These are phyloP conservation scores for Heliconius congener DNA, from an alignment of 1,140 invertebrate species.

Conservation along the genomic window DNA sequence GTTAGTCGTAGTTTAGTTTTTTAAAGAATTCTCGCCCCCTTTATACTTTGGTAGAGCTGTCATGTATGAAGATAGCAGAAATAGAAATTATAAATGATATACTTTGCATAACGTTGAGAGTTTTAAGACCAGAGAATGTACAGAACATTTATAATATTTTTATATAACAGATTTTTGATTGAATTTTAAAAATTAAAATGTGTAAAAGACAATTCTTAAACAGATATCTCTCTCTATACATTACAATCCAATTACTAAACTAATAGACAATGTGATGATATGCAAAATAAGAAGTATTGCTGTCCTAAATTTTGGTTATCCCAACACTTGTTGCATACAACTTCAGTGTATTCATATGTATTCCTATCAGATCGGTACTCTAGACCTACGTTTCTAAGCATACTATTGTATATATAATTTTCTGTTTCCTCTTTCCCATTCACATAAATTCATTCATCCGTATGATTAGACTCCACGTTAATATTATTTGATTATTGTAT, in stretches of 20 bases:
- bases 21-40: not conserved
- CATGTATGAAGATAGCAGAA: slow-evolving; percentile 9
- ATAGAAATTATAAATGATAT: slow-evolving; percentile 3
- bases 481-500: slow-evolving; percentile 39
- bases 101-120: not conserved
- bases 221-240: too few relatives aligned
- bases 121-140: not conserved
- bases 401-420: not conserved
- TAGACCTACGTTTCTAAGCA: not conserved
- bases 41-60: not conserved
- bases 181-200: not conserved
- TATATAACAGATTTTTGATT: not conserved
- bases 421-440: not conserved
- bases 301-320: too few relatives aligned
- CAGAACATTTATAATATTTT: not conserved
- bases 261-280: too few relatives aligned
- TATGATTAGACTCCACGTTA: slow-evolving; percentile 35
- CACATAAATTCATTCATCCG: slow-evolving; percentile 24
- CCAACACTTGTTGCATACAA: slow-evolving; percentile 9
- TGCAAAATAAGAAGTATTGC: too few relatives aligned
- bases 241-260: too few relatives aligned
- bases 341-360: slow-evolving; percentile 5
- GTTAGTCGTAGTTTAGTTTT: slow-evolving; percentile 11
- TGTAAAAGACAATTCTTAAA: not conserved
- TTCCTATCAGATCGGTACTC: not conserved